Conservation (phyloP, 2,797 vertebrate species). For the Schizopygopsis malacanthus region DNA sequence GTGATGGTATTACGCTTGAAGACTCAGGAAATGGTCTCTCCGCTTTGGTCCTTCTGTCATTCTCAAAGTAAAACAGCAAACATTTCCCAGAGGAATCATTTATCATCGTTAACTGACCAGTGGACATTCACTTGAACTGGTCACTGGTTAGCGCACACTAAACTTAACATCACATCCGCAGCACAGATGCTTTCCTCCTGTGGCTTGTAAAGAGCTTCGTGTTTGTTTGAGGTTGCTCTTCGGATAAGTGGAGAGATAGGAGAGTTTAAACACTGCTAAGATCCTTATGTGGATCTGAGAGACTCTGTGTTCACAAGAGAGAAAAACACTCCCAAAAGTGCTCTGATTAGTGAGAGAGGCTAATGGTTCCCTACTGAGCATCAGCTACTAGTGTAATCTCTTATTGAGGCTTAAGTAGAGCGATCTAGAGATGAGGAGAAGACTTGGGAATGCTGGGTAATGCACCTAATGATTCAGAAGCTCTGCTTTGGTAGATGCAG, state of each 20-base stretch:
- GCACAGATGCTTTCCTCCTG: slow-evolving; percentile 14
- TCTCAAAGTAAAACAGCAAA: not conserved
- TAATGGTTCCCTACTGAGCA: slow-evolving; percentile 26
- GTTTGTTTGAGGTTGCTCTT: slow-evolving; percentile 6
- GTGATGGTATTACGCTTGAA: slow-evolving; percentile 1
- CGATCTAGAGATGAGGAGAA: slow-evolving; percentile 22
- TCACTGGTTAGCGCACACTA: not conserved
- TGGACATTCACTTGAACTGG: not conserved
- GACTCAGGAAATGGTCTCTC: not conserved
- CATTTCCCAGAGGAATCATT: slow-evolving; percentile 6
- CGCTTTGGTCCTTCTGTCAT: not conserved
- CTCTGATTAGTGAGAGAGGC: slow-evolving; percentile 46
- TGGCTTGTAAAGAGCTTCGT: not conserved
- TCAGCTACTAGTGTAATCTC: slow-evolving; percentile 9
- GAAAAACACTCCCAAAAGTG: slow-evolving; percentile 31
- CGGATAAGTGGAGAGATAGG: not conserved
- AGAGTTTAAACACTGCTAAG: slow-evolving; percentile 27
- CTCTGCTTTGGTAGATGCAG: not conserved
- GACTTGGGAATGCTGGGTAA: not conserved
- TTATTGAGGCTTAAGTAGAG: slow-evolving; percentile 20
- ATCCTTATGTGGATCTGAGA: slow-evolving; percentile 39
- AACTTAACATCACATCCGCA: not conserved
- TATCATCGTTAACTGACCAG: not conserved
- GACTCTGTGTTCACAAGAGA: slow-evolving; percentile 22
- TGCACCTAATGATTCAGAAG: slow-evolving; percentile 9